phyloP scores from a whole-genome alignment of 2,113 vertebrate species.

The Mionectes macconnelli region DNA sequence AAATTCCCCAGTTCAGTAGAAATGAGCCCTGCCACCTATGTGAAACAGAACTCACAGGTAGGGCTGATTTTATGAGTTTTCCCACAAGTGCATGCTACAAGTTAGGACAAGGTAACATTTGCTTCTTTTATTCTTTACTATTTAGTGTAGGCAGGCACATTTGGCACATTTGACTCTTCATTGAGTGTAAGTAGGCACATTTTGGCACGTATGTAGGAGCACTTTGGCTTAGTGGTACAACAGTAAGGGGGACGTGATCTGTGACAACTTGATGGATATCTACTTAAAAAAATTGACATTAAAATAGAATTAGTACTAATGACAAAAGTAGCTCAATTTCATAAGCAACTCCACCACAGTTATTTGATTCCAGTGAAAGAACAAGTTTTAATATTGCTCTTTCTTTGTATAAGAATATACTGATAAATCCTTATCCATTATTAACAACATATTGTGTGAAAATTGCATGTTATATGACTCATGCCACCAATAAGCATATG shows the following conservation, averaged over 20 bases:
- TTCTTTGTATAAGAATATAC: constrained; percentile 64
- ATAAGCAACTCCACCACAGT: constrained; percentile 36
- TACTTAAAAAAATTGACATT: constrained; percentile 41
- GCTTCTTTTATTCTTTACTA: neutral
- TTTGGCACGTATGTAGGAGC: neutral
- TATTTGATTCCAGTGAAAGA: constrained; percentile 63
- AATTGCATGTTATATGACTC: constrained; percentile 69
- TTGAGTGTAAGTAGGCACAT: neutral
- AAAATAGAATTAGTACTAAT: constrained; percentile 62
- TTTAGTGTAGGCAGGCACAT: neutral
- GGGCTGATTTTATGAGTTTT: neutral
- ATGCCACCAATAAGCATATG: constrained; percentile 69
- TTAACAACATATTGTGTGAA: constrained; percentile 71
- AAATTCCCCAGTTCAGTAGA: neutral
- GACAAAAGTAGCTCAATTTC: constrained; percentile 42
- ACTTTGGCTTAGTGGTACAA: neutral
- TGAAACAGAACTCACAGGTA: neutral
- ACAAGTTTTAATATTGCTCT: constrained; percentile 72
- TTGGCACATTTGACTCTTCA: neutral
- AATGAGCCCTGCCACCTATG: neutral
- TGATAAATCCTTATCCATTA: constrained; percentile 77
- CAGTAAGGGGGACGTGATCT: neutral
- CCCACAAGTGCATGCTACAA: neutral
- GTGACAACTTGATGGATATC: constrained; percentile 5
- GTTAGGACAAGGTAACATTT: neutral